A percentile compares a stretch with the other conserved stretches of the same genome.
phyloP scores from a whole-genome alignment of 35 echinoderm and acorn worm species.

The Lytechinus pictus region DNA sequence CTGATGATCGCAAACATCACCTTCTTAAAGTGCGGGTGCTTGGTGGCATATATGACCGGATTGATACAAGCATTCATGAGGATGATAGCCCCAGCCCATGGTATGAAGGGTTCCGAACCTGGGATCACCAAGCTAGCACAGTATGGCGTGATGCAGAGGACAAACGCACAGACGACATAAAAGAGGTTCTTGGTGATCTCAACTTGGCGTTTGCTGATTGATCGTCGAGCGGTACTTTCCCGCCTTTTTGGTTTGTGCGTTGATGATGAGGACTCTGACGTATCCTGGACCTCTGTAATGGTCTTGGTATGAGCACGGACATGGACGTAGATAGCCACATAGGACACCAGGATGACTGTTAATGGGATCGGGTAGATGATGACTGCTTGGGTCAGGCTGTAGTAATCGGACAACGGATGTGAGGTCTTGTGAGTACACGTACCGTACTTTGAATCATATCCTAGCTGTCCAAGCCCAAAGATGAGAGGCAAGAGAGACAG shows the following conservation, averaged over 20 bases:
- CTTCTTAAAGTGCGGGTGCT: constrained; percentile 87
- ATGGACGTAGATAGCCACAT: constrained; percentile 69
- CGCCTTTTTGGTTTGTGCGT: constrained; percentile 62
- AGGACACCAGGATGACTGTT: constrained; percentile 68
- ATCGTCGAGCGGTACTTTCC: constrained; percentile 66
- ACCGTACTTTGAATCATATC: constrained; percentile 83
- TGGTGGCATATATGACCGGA: constrained; percentile 87
- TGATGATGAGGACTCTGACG: constrained; percentile 76
- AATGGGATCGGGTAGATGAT: constrained; percentile 85
- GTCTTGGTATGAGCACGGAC: constrained; percentile 72
- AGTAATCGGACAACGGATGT: constrained; percentile 87
- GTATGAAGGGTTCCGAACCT: constrained; percentile 77
- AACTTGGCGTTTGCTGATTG: constrained; percentile 74
- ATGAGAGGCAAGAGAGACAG: constrained; percentile 68
- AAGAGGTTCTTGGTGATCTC: constrained; percentile 95
- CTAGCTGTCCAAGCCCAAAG: constrained; percentile 84
- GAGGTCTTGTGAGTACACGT: constrained; percentile 90
- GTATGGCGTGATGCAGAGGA: constrained; percentile 89
- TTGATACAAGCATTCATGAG: constrained; percentile 85
- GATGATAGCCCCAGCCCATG: constrained; percentile 84
- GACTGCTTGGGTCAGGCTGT: constrained; percentile 75
- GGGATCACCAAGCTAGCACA: constrained; percentile 84
- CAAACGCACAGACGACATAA: constrained; percentile 78
- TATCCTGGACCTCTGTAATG: constrained; percentile 87
- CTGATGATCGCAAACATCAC: constrained; percentile 81